Evolutionary conservation across 2,888 invertebrate genomes (phyloP).

Genomic region (Onchidella celtica): DNA sequence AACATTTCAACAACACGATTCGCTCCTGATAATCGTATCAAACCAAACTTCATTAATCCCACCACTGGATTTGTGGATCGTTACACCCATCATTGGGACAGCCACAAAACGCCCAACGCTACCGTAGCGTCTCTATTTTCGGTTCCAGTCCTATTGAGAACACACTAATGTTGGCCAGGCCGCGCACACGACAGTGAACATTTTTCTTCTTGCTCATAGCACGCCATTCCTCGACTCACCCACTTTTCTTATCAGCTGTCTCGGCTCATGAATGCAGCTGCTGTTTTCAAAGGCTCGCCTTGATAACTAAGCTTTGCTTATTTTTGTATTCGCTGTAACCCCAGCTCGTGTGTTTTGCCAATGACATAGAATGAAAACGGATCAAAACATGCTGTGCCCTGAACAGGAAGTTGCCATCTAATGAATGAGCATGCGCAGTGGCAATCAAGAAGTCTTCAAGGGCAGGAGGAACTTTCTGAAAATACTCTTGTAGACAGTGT

Average conservation of each 20-base stretch:
- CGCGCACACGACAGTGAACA: not conserved
- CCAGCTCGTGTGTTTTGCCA: not conserved
- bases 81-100: too few species aligned
- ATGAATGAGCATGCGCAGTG: not conserved
- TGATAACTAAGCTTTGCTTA: not conserved
- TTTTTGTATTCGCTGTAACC: not conserved
- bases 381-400: not conserved
- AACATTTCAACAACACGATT: too few species aligned
- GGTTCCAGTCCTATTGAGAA: not conserved
- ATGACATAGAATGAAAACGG: not conserved
- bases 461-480: too few species aligned
- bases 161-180: not conserved
- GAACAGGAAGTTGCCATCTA: not conserved
- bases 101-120: not conserved
- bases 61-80: too few species aligned
- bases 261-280: not conserved
- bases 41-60: too few species aligned
- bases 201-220: not conserved
- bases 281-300: not conserved
- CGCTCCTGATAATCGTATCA: too few species aligned
- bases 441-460: not conserved
- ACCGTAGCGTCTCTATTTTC: not conserved
- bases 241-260: not conserved
- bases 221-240: not conserved
- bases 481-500: too few species aligned